Conservation (phyloP, 2,113 vertebrate genomes). For the Pelmatolapia mariae region DNA sequence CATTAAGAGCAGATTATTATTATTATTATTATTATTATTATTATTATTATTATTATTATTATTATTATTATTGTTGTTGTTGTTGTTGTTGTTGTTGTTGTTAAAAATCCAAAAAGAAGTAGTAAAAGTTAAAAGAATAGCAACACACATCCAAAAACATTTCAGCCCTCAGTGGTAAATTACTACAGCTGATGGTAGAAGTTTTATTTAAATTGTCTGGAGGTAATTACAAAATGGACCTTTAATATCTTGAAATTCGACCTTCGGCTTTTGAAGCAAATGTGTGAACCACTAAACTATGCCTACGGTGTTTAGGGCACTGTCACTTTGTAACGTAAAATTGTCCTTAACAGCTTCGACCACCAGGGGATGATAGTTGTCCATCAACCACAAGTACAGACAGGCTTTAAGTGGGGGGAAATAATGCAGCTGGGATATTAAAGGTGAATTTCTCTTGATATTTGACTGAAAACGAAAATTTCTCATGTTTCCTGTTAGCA, state of each 20-base stretch:
- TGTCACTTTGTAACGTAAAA: background rate
- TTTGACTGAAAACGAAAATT: background rate
- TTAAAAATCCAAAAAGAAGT: background rate
- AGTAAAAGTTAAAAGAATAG: background rate
- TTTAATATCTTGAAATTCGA: background rate
- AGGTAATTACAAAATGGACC: background rate
- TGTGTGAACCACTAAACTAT: background rate
- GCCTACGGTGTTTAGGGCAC: background rate
- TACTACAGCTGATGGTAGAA: background rate
- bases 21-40: background rate
- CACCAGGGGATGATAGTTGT: slow-evolving; percentile 30
- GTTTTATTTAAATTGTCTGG: background rate
- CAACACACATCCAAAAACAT: background rate
- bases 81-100: accelerated
- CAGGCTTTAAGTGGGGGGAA: background rate
- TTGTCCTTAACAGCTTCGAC: background rate
- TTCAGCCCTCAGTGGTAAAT: background rate
- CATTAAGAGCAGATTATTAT: background rate
- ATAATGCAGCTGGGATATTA: background rate
- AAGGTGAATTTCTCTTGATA: background rate
- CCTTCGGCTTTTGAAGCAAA: background rate
- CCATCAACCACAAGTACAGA: background rate
- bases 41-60: accelerated
- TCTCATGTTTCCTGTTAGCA: background rate
- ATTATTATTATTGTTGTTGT: accelerated